Evolutionary conservation across 2,888 invertebrate genomes (phyloP), one percentile per base, ranked within the genome.

Genomic region (Acholoe squamosa): DNA sequence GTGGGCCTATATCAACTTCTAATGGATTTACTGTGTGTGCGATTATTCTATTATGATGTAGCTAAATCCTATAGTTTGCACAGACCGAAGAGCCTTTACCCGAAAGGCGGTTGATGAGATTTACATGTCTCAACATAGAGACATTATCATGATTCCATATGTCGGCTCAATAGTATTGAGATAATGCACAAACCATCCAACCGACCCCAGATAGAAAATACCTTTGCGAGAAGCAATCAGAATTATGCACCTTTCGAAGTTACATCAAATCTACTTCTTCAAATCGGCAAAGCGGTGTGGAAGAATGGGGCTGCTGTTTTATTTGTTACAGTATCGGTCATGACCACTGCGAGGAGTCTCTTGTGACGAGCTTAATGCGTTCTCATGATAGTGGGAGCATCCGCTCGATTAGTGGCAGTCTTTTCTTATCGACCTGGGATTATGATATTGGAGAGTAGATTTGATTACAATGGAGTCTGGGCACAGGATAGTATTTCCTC

Each of bases 391-490:
- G n/a, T 0, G 61, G 61, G 22, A n/a, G 61, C 61, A 19, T n/a
- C n/a, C 19, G 5, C 14, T 14, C 5, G 61, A 61, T 61, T 61
- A 61, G 22, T n/a, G 61, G 22, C n/a, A 43, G 43, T 7, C 1
- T 14, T 7, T 61, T 61, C 61, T 61, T 61, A 61, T 61, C 22
- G 61, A n/a, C 19, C 14, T n/a, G 22, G 61, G 61, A 61, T 61
- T 61, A 61, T 61, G 61, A 61, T 61, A 61, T 61, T 61, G 61
- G 61, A 61, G 61, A 61, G 61, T 61, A 61, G n/a, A 61, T 61
- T 61, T 61, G 61, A 61, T 61, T 61, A 61, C 61, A 61, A 61
- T 61, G n/a, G 19, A 61, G 61, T n/a, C n/a, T n/a, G 61, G 61
- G n/a, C 19, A 61, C 22, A n/a, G 61, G 7, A n/a, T 61, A n/a